Evolutionary conservation across 1,140 invertebrate species (phyloP).

Genomic region (Leptopilina clavipes): DNA sequence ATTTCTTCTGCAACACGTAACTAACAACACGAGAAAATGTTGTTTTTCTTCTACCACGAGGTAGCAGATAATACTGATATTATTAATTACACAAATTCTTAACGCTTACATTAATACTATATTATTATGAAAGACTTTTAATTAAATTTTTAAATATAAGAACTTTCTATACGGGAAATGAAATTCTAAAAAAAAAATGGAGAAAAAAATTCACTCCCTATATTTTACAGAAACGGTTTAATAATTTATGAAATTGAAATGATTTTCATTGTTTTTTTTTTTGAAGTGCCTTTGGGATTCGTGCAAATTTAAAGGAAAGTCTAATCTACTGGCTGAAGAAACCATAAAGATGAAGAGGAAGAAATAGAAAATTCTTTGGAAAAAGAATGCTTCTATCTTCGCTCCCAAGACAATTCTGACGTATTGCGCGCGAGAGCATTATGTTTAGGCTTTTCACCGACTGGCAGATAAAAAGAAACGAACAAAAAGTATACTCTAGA

Average conservation of each 20-base stretch:
- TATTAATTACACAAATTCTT: too few species aligned
- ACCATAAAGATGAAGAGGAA: not conserved
- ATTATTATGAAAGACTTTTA: too few species aligned
- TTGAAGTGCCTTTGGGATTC: not conserved
- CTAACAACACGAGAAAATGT: too few species aligned
- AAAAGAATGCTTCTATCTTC: conserved; percentile 1
- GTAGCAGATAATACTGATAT: too few species aligned
- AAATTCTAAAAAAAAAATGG: not conserved
- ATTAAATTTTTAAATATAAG: too few species aligned
- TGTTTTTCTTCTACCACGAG: too few species aligned
- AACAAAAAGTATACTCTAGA: too few species aligned
- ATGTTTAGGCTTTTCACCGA: conserved; percentile 39
- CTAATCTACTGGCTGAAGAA: conserved; percentile 9
- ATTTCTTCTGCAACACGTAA: too few species aligned
- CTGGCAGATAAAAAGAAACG: conserved; percentile 37
- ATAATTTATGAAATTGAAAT: conserved; percentile 3
- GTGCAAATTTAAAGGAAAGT: not conserved
- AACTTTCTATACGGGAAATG: too few species aligned
- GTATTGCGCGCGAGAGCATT: conserved; percentile 43
- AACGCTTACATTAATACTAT: too few species aligned
- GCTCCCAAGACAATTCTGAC: conserved; percentile 50
- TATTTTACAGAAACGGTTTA: not conserved
- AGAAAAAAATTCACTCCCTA: too few species aligned
- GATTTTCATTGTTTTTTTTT: not conserved
- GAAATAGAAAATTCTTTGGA: conserved; percentile 11